Conservation (phyloP, 2,888 invertebrate species). For the Netelia inedita region DNA sequence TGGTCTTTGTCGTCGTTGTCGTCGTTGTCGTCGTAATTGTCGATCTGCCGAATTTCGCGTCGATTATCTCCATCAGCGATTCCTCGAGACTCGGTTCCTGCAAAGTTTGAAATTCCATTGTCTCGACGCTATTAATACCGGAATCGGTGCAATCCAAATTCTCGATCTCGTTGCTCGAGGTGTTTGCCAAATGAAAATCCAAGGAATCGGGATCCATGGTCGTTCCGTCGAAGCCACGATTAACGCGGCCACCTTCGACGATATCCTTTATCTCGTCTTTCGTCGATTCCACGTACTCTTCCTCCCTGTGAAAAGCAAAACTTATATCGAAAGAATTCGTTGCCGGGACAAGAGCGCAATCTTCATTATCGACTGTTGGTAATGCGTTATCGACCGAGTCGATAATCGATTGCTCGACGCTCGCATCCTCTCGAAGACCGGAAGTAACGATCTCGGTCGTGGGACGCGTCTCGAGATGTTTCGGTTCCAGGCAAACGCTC, state of each 20-base stretch:
- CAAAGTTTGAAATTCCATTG: constrained; percentile 82
- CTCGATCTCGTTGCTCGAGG: constrained; percentile 72
- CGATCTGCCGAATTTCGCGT: constrained; percentile 81
- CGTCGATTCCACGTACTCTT: background rate
- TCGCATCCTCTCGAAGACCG: no score
- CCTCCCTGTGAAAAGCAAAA: constrained; percentile 73
- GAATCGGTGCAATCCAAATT: constrained; percentile 81
- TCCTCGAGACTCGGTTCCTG: constrained; percentile 82
- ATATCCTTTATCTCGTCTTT: constrained; percentile 43
- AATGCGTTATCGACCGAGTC: background rate
- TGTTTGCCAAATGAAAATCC: constrained; percentile 75
- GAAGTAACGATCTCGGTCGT: background rate
- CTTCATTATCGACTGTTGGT: constrained; percentile 4
- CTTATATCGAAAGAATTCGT: constrained; percentile 73
- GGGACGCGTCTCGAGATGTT: background rate
- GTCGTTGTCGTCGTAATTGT: constrained; percentile 73
- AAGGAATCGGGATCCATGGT: constrained; percentile 79
- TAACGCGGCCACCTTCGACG: constrained; percentile 76
- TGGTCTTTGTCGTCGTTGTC: constrained; percentile 73
- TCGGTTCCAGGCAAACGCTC: constrained; percentile 4
- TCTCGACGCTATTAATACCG: constrained; percentile 84
- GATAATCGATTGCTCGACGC: background rate
- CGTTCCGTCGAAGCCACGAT: constrained; percentile 80
- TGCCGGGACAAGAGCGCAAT: constrained; percentile 16
- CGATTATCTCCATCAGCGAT: constrained; percentile 82